These are phyloP conservation scores for Bombus confusus DNA, from an alignment of 1,140 invertebrate species.

Conservation along the genomic window DNA sequence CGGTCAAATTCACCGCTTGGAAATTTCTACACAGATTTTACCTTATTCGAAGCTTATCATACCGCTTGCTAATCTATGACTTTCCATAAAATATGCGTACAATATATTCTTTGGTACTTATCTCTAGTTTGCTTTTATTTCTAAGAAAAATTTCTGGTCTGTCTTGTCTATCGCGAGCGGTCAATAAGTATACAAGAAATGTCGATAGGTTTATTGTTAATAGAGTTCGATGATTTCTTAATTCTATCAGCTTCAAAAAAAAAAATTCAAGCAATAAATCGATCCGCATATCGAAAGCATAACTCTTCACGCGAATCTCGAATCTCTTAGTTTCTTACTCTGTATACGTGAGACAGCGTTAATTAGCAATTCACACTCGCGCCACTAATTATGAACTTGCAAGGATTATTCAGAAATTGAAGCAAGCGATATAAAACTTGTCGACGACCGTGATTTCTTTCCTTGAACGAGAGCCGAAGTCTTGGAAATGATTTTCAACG, in stretches of 20 bases:
- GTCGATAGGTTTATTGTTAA: too few relatives aligned
- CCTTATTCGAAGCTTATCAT: too few relatives aligned
- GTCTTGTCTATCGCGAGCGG: too few relatives aligned
- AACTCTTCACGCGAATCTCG: not conserved
- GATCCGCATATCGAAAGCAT: not conserved
- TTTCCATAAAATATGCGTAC: too few relatives aligned
- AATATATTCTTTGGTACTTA: too few relatives aligned
- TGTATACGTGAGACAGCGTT: not conserved
- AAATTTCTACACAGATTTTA: too few relatives aligned
- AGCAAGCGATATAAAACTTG: not conserved
- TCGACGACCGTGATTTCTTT: not conserved
- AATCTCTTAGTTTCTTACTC: not conserved
- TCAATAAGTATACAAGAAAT: too few relatives aligned
- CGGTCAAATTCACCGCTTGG: too few relatives aligned
- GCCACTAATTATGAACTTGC: not conserved
- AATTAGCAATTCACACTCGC: too few relatives aligned
- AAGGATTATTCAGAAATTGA: not conserved
- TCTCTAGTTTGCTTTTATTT: too few relatives aligned
- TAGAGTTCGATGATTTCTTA: not conserved
- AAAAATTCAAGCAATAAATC: not conserved
- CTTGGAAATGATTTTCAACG: not conserved
- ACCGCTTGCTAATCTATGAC: too few relatives aligned
- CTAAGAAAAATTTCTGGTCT: too few relatives aligned
- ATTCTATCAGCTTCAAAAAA: not conserved
- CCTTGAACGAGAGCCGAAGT: not conserved